These are phyloP conservation scores for Serinus canaria DNA, from an alignment of 2,113 vertebrate species.

Conservation along the genomic window DNA sequence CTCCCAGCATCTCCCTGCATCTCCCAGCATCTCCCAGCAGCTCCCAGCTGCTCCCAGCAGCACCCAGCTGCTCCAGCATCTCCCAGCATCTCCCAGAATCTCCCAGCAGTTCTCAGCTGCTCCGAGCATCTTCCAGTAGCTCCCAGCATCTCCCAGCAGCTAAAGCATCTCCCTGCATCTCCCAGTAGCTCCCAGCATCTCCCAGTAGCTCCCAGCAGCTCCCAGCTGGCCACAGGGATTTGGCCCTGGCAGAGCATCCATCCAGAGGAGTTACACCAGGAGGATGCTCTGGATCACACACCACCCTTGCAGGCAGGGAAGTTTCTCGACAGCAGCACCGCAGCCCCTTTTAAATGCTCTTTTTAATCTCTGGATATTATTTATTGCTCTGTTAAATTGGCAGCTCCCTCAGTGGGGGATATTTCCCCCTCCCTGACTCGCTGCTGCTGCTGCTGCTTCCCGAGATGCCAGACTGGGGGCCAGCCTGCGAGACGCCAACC, in stretches of 20 bases:
- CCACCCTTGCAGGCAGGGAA: rapidly evolving
- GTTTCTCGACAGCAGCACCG: not conserved
- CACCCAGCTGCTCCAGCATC: no score
- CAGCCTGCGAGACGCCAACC: conserved; percentile 79
- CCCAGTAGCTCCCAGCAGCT: not conserved
- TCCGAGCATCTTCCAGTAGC: no score
- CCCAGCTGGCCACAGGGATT: not conserved
- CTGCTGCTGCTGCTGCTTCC: conserved; percentile 66
- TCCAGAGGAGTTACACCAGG: rapidly evolving
- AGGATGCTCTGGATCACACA: rapidly evolving
- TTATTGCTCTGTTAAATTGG: conserved; percentile 72
- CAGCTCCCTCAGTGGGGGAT: conserved; percentile 62
- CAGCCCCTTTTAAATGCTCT: not conserved
- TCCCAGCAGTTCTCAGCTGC: not conserved
- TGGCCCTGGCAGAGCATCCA: not conserved
- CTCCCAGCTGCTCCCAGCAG: no score
- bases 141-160: no score
- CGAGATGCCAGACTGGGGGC: conserved; percentile 79
- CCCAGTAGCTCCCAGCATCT: not conserved
- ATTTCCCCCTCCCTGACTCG: not conserved
- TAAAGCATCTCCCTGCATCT: no score
- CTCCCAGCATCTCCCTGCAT: no score
- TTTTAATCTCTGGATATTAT: conserved; percentile 62
- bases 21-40: no score
- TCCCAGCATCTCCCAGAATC: not conserved